A percentile compares a stretch with the other conserved stretches of the same genome.
These are phyloP conservation scores for Rhagoletis pomonella DNA, from an alignment of 1,140 invertebrate species.

Conservation along the genomic window DNA sequence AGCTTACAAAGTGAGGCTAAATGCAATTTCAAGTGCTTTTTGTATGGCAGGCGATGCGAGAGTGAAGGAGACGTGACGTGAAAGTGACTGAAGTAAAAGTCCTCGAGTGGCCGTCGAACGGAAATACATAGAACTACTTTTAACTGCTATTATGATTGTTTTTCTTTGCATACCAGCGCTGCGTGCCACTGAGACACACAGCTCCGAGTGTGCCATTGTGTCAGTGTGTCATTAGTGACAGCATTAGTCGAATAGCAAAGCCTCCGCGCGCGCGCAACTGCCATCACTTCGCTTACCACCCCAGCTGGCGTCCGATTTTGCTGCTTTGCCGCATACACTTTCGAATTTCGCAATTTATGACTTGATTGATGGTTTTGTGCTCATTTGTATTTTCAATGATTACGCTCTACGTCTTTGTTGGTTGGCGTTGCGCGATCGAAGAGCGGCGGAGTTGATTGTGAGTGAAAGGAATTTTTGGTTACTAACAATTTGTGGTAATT, in stretches of 20 bases:
- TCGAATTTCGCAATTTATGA: conserved; percentile 25
- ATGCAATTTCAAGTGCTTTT: not conserved
- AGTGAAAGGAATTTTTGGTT: not conserved
- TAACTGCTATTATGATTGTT: conserved; percentile 8
- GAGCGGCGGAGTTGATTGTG: not conserved
- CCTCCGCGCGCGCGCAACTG: too few relatives aligned
- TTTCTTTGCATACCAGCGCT: not conserved
- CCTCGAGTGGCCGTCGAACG: not conserved
- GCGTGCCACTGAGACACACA: not conserved
- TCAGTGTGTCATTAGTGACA: conserved; percentile 28
- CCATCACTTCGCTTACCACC: not conserved
- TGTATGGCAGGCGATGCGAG: not conserved
- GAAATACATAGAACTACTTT: not conserved
- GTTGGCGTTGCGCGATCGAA: too few relatives aligned
- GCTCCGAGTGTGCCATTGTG: not conserved
- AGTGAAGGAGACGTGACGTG: not conserved
- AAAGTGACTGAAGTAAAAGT: not conserved
- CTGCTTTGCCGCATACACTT: conserved; percentile 3
- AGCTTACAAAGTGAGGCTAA: not conserved
- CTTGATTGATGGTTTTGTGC: conserved; percentile 33
- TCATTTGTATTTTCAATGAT: conserved; percentile 18
- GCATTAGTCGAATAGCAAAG: too few relatives aligned
- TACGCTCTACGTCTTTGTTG: not conserved
- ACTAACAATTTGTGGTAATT: not conserved
- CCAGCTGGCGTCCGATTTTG: not conserved